These are phyloP conservation scores for Ischnura elegans DNA, from an alignment of 2,888 invertebrate genomes.

Conservation along the genomic window DNA sequence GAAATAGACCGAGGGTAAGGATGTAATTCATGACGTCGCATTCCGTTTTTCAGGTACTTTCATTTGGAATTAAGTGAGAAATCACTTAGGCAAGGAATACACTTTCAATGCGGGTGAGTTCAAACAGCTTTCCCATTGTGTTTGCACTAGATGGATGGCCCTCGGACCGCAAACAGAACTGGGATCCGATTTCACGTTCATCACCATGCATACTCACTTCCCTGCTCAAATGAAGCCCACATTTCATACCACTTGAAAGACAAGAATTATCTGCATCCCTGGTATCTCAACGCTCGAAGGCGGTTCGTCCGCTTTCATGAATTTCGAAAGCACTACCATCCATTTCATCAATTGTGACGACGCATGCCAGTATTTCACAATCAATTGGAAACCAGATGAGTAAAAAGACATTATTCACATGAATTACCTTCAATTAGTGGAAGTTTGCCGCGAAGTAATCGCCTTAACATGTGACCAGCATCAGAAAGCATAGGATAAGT, in stretches of 20 bases:
- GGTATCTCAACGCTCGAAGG: not conserved
- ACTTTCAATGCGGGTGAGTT: not conserved
- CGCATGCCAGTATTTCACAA: not conserved
- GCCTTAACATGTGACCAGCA: not conserved
- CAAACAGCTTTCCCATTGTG: not conserved
- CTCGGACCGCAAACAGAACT: not conserved
- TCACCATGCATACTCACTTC: slow-evolving; percentile 4
- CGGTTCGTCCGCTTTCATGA: not conserved
- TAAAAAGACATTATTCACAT: not conserved
- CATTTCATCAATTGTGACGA: not conserved
- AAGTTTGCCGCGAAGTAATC: not conserved
- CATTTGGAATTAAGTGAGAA: not conserved
- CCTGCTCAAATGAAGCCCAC: not conserved
- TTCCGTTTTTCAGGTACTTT: not conserved
- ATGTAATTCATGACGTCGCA: too few relatives aligned
- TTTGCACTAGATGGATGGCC: not conserved
- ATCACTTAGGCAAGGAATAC: not conserved
- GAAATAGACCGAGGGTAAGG: too few relatives aligned
- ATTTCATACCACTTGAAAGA: not conserved
- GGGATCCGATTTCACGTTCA: not conserved
- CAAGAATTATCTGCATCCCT: not conserved
- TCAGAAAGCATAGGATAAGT: too few relatives aligned
- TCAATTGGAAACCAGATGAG: not conserved
- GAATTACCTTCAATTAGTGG: not conserved
- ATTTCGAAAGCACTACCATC: not conserved